Evolutionary conservation across 2,113 vertebrate species (phyloP).

Genomic region (Sclerurus mexicanus): DNA sequence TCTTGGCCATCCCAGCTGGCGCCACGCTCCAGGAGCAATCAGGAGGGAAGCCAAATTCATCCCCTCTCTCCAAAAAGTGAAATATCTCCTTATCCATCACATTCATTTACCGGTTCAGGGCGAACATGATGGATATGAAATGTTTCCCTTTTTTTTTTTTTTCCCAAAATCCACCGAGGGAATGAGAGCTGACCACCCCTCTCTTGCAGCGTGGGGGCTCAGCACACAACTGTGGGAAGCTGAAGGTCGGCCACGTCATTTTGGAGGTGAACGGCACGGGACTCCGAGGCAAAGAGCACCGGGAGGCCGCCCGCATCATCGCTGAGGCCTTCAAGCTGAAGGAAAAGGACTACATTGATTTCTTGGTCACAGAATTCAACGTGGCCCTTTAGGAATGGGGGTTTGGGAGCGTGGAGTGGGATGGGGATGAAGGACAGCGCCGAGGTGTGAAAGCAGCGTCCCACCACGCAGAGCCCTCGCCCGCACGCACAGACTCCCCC

Average conservation of each 20-base stretch:
- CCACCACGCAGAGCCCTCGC: neutral
- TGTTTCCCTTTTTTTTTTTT: fast-evolving
- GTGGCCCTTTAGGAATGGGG: constrained; percentile 83
- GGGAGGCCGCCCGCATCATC: constrained; percentile 91
- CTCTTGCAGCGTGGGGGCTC: constrained; percentile 87
- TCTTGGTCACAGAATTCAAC: constrained; percentile 96
- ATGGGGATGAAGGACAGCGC: neutral
- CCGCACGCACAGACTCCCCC: neutral
- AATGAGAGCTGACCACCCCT: neutral
- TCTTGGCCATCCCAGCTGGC: neutral
- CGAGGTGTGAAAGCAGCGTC: neutral
- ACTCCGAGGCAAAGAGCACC: constrained; percentile 88
- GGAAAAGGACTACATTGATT: constrained; percentile 92
- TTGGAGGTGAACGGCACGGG: constrained; percentile 92
- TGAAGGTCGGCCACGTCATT: constrained; percentile 96
- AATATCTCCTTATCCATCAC: neutral
- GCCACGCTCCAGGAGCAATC: fast-evolving
- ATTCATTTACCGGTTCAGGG: neutral
- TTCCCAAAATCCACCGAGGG: fast-evolving
- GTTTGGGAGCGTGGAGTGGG: fast-evolving
- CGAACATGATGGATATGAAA: neutral
- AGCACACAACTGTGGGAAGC: constrained; percentile 92
- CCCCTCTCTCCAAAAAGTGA: neutral
- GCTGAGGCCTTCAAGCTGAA: constrained; percentile 97
- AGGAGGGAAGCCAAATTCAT: neutral